Evolutionary conservation across 1,140 invertebrate genomes (phyloP).

Genomic region (Globodera ellingtonae): DNA sequence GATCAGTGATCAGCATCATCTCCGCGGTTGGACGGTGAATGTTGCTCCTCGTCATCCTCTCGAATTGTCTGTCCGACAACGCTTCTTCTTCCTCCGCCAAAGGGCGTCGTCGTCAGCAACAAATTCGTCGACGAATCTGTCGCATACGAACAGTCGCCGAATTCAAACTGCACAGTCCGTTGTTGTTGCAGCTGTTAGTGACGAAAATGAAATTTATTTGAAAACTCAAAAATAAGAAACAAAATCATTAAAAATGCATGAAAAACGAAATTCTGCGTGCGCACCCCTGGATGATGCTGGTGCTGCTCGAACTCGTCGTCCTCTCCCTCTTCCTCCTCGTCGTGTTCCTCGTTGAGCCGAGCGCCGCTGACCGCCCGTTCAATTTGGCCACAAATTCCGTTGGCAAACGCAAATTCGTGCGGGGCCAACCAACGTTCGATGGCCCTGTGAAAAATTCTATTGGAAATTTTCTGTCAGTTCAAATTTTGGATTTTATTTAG

Average conservation of each 20-base stretch:
- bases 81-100: background rate
- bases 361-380: constrained; percentile 20
- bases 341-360: background rate
- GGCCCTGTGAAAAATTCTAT: background rate
- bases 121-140: background rate
- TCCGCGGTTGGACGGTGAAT: background rate
- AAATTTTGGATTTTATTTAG: background rate
- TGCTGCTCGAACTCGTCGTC: background rate
- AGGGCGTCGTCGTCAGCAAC: background rate
- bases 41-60: background rate
- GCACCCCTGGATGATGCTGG: background rate
- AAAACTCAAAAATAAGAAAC: background rate
- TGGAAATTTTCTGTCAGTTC: no score
- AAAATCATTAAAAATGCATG: background rate
- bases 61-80: background rate
- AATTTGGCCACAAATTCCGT: constrained; percentile 25
- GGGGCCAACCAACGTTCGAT: constrained; percentile 17
- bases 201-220: no score
- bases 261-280: background rate
- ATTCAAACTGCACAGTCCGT: background rate
- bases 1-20: background rate
- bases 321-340: background rate
- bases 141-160: background rate
- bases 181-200: no score
- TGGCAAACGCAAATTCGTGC: constrained; percentile 26